phyloP scores from a whole-genome alignment of 2,113 vertebrate species.

The Nannobrachium achirus region DNA sequence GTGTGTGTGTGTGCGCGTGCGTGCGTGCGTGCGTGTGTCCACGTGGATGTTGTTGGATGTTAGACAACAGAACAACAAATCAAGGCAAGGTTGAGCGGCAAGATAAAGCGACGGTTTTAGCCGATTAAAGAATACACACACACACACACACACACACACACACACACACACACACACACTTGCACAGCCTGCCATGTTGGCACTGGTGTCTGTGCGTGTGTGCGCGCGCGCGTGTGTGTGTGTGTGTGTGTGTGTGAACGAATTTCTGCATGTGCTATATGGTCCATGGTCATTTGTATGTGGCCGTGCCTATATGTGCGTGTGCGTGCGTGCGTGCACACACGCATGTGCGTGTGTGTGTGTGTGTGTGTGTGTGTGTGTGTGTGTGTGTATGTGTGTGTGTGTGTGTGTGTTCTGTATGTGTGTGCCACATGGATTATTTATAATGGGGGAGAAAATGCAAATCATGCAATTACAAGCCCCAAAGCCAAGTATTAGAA shows the following conservation, averaged over 20 bases:
- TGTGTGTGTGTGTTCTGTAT: slow-evolving; percentile 10
- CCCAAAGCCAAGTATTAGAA: slow-evolving; percentile 65
- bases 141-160: no score
- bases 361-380: slow-evolving; percentile 8
- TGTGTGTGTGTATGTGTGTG: slow-evolving; percentile 7
- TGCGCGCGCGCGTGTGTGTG: slow-evolving; percentile 8
- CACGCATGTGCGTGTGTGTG: neutral
- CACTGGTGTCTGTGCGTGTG: neutral
- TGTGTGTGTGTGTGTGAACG: neutral
- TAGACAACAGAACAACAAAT: slow-evolving; percentile 43
- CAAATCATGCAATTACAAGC: slow-evolving; percentile 74
- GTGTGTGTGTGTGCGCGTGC: neutral
- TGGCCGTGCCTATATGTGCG: no score
- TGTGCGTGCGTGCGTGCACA: neutral
- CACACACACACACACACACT: no score
- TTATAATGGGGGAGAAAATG: slow-evolving; percentile 67
- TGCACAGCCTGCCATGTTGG: no score
- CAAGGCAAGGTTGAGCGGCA: slow-evolving; percentile 47
- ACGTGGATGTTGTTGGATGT: neutral
- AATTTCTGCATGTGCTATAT: no score
- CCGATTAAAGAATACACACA: slow-evolving; percentile 32
- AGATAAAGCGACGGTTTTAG: slow-evolving; percentile 49
- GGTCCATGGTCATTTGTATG: neutral
- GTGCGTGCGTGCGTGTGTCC: neutral
- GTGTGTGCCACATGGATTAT: slow-evolving; percentile 51